Evolutionary conservation across 2,888 invertebrate genomes (phyloP), one percentile per base, ranked within the genome.

Genomic region (Blastobasis lacticolella): DNA sequence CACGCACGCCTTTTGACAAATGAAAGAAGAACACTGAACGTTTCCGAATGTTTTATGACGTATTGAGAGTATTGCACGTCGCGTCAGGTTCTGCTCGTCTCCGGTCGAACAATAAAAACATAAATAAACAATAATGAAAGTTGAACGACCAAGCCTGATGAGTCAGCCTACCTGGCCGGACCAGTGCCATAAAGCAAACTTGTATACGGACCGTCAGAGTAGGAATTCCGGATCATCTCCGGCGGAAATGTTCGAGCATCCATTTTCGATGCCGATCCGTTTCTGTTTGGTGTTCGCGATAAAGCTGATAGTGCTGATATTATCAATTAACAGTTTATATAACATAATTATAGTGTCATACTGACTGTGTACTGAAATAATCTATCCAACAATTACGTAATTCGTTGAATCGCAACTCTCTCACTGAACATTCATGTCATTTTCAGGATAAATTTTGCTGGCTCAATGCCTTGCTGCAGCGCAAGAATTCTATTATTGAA

Each of bases 131-230:
- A 78, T 80, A 76, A 78, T 68, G 75, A 68, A 81, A 81, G 85
- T 84, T 86, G 85, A 85, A 85, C 76, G 85, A 79, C 84, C 84
- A 81, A 62, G 62, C 61, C 62, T 76, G 75, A 75, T 84, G 83
- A 84, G 73, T 85, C 83, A 84, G 75, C 71, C 69, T 81, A 84
- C 84, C 84, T 82, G 82, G 75, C 75, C 66, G 67, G 66, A 61
- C 70, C 69, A 60, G 62, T 62, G 64, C 66, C 63, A 66, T 37
- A 5, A 8, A 8, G 7, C 38, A 63, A 69, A 66, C 71, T 69
- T 59, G 70, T 71, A 69, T 71, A 66, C 64, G n/a, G 72, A 71
- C 67, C 64, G 69, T 73, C 69, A 72, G 73, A 71, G 73, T 61
- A 71, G 71, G 71, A 70, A 73, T 74, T 70, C 71, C 64, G 66